Evolutionary conservation across 92 coral and sea anemone species (phyloP).

Genomic region (Nematostella vectensis): DNA sequence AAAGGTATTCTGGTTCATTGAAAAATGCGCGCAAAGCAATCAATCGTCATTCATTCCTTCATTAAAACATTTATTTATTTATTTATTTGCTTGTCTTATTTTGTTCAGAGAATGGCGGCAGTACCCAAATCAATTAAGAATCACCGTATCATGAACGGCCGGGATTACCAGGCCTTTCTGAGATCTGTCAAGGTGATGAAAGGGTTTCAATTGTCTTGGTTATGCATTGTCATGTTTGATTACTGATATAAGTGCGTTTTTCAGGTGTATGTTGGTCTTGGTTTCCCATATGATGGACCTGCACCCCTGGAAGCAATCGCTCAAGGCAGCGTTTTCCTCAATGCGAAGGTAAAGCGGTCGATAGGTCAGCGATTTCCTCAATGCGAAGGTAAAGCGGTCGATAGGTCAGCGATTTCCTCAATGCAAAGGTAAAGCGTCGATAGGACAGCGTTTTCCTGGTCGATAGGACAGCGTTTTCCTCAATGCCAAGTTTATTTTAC

Average conservation of each 20-base stretch:
- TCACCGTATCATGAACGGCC: conserved; percentile 25
- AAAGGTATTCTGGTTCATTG: no score
- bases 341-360: conserved; percentile 61
- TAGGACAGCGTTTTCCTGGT: neutral
- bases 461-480: no score
- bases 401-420: no score
- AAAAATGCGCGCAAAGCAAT: no score
- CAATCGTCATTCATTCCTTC: no score
- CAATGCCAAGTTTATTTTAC: no score
- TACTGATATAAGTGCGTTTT: neutral
- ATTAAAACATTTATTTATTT: no score
- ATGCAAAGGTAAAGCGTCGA: no score
- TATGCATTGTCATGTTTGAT: neutral
- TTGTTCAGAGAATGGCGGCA: conserved; percentile 8
- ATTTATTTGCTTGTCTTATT: no score
- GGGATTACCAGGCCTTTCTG: conserved; percentile 24
- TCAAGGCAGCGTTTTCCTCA: conserved; percentile 80
- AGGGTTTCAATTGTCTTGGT: neutral
- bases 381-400: no score
- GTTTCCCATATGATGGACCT: conserved; percentile 98
- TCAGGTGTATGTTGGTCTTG: conserved; percentile 88
- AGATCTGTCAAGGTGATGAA: conserved; percentile 16
- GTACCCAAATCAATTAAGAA: conserved; percentile 16
- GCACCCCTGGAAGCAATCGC: conserved; percentile 98
- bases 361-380: no score